These are phyloP conservation scores for Lagodon rhomboides DNA, from an alignment of 2,797 vertebrate species.

Conservation along the genomic window DNA sequence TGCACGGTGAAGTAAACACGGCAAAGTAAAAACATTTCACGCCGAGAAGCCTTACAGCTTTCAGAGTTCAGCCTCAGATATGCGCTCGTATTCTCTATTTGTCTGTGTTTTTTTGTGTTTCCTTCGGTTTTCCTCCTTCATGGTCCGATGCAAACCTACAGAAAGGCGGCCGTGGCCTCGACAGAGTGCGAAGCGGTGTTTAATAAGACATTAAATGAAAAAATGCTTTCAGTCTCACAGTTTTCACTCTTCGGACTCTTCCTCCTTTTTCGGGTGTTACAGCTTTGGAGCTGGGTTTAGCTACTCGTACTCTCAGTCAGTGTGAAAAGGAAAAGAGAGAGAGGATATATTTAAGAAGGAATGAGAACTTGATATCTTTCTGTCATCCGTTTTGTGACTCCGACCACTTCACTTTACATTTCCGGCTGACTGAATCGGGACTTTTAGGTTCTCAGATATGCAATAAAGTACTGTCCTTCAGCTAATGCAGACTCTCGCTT, in stretches of 20 bases:
- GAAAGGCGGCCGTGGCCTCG: too few species aligned
- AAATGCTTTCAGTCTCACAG: not conserved
- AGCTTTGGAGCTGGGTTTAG: not conserved
- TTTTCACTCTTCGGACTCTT: not conserved
- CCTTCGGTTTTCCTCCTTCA: not conserved
- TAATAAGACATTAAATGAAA: not conserved
- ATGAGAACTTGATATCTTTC: not conserved
- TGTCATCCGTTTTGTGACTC: not conserved
- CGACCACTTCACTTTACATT: not conserved
- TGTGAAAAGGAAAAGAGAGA: not conserved
- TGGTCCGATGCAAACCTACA: not conserved
- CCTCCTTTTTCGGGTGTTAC: slow-evolving; percentile 4
- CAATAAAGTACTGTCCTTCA: not conserved
- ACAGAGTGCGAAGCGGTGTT: not conserved
- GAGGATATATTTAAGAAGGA: not conserved
- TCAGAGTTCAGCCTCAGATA: not conserved
- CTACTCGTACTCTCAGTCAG: not conserved
- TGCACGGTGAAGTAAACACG: not conserved
- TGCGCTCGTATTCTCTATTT: not conserved
- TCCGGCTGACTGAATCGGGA: not conserved
- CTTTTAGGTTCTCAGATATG: not conserved
- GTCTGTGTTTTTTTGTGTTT: not conserved
- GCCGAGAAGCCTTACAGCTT: not conserved
- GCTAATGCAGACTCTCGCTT: not conserved
- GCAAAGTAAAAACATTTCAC: too few species aligned